Evolutionary conservation across 2,797 vertebrate species (phyloP), one percentile per base, ranked within the genome.

Genomic region (Rhyacichthys aspro): DNA sequence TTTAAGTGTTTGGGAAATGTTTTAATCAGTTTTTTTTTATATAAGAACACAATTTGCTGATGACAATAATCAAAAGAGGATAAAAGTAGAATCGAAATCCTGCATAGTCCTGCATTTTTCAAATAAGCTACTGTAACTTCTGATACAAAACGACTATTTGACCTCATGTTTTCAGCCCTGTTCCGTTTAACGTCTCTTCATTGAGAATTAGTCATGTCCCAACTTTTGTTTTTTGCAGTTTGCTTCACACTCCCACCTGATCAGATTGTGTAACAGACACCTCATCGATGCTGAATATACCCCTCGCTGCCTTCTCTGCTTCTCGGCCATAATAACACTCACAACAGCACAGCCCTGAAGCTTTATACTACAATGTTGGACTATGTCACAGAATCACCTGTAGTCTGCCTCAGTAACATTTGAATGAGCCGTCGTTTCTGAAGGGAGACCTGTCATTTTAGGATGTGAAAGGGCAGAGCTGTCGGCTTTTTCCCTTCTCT

Each of bases 231-330:
- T 34, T 44, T 63, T 47, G 9, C 28, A 17, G 37, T 55, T 60
- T 23, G 10, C 18, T 1, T 48, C 52, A 16, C 41, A 47, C 62
- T 47, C 28, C 38, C 38, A 58, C 39, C 43, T 47, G 43, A 58
- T 17, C 19, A 43, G 11, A n/a, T 33, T 16, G 9, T 49, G 41
- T 53, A 67, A 68, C 36, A 34, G 46, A 46, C 43, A 39, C 46
- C 63, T 43, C 37, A 33, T 33, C 9, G n/a, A 41, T 43, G 15
- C 42, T 34, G 11, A 34, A 10, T 19, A 16, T 45, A 11, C 9
- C 17, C 41, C 47, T n/a, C 28, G 9, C 18, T n/a, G 42, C 16
- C 34, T 50, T 52, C 46, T 11, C 19, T 32, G n/a, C 15, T n/a
- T n/a, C n/a, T 28, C 52, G 42, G 38, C 38, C 38, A 42, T 16